A percentile compares a stretch with the other conserved stretches of the same genome.
These are phyloP conservation scores for Heliconius charithonia DNA, from an alignment of 2,888 invertebrate species.

Conservation along the genomic window DNA sequence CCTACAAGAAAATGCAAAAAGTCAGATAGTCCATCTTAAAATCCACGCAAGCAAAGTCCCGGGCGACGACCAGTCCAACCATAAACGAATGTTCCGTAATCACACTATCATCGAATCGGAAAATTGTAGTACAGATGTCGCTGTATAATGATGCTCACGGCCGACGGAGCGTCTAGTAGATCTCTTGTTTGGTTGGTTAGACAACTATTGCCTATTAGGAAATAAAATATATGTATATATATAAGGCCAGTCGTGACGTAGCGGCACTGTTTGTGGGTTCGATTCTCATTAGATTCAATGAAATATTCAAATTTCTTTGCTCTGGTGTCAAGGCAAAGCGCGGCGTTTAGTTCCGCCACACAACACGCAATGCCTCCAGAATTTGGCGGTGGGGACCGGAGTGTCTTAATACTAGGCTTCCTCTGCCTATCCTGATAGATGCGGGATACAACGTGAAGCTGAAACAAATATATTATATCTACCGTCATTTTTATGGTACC, in stretches of 20 bases:
- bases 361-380: too few relatives aligned
- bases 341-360: too few relatives aligned
- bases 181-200: constrained; percentile 50
- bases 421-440: too few relatives aligned
- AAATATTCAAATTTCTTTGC: neutral
- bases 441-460: too few relatives aligned
- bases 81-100: constrained; percentile 56
- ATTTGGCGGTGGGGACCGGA: too few relatives aligned
- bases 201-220: constrained; percentile 45
- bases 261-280: neutral
- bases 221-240: neutral
- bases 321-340: neutral
- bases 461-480: too few relatives aligned
- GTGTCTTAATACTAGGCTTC: too few relatives aligned
- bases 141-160: constrained; percentile 66
- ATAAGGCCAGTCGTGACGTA: neutral
- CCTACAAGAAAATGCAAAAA: too few relatives aligned
- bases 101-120: constrained; percentile 73
- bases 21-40: too few relatives aligned
- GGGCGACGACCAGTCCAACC: neutral
- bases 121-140: constrained; percentile 74
- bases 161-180: constrained; percentile 49
- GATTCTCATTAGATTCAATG: neutral
- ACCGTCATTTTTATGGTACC: too few relatives aligned
- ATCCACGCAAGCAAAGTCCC: neutral